phyloP scores from a whole-genome alignment of 2,888 invertebrate genomes.

The Sussaba pulchella region DNA sequence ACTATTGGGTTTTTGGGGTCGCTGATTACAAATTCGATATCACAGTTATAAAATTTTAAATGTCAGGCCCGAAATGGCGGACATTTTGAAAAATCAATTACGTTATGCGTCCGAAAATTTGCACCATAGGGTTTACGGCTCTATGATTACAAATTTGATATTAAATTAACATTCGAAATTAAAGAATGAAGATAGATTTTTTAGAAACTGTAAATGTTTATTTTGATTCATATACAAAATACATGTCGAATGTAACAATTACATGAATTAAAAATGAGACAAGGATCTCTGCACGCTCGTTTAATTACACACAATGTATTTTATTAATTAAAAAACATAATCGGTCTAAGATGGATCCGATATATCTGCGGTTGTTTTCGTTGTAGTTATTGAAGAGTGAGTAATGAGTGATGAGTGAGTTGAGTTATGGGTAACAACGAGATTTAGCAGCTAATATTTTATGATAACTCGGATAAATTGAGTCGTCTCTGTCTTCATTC shows the following conservation, averaged over 20 bases:
- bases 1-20: conserved; percentile 8
- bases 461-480: conserved; percentile 26
- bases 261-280: too few relatives aligned
- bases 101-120: too few relatives aligned
- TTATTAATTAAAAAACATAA: neutral
- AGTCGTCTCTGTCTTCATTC: conserved; percentile 4
- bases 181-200: conserved; percentile 10
- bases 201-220: conserved; percentile 7
- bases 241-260: too few relatives aligned
- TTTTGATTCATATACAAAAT: too few relatives aligned
- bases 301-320: conserved; percentile 9
- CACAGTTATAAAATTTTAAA: neutral
- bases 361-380: too few relatives aligned
- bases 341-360: neutral
- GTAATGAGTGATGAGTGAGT: too few relatives aligned
- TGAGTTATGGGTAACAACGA: neutral
- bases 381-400: too few relatives aligned
- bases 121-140: too few relatives aligned
- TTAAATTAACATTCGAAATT: conserved; percentile 8
- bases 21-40: conserved; percentile 10
- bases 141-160: too few relatives aligned
- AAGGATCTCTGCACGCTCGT: neutral
- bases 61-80: too few relatives aligned
- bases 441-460: conserved; percentile 27
- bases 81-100: too few relatives aligned